Evolutionary conservation across 2,797 vertebrate genomes (phyloP).

Genomic region (Adrianichthys oophorus): DNA sequence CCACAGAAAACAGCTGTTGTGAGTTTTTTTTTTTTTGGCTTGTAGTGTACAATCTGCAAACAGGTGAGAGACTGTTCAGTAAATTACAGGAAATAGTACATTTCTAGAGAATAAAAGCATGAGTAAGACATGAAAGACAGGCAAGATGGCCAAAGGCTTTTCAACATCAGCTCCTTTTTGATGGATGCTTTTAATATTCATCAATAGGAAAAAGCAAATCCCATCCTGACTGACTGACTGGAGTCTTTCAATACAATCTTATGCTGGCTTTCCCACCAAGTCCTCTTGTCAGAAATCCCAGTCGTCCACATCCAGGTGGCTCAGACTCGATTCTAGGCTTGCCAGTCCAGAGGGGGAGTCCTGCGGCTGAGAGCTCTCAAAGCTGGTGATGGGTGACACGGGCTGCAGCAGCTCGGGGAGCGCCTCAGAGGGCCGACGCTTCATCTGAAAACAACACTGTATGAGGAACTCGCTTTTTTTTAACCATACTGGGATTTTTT

Average conservation of each 20-base stretch:
- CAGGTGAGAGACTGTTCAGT: constrained; percentile 46
- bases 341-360: constrained; percentile 82
- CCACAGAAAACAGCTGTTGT: constrained; percentile 1
- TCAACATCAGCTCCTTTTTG: constrained; percentile 32
- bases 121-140: constrained; percentile 45
- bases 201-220: constrained; percentile 43
- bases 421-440: constrained; percentile 88
- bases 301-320: constrained; percentile 93
- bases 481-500: neutral
- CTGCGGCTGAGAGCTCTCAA: constrained; percentile 78
- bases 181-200: constrained; percentile 50
- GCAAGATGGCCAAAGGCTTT: constrained; percentile 64
- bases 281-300: constrained; percentile 91
- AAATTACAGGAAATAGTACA: constrained; percentile 54
- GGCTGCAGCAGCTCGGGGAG: constrained; percentile 91
- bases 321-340: constrained; percentile 87
- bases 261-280: constrained; percentile 5
- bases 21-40: constrained; percentile 25
- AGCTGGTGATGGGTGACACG: constrained; percentile 84
- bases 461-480: neutral
- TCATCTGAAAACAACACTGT: constrained; percentile 82
- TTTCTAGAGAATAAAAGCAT: constrained; percentile 50
- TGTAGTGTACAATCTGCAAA: constrained; percentile 33
- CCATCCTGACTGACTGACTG: constrained; percentile 16
- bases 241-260: constrained; percentile 20